Conservation (phyloP, 2,113 vertebrate species). For the Tonatia bakeri region DNA sequence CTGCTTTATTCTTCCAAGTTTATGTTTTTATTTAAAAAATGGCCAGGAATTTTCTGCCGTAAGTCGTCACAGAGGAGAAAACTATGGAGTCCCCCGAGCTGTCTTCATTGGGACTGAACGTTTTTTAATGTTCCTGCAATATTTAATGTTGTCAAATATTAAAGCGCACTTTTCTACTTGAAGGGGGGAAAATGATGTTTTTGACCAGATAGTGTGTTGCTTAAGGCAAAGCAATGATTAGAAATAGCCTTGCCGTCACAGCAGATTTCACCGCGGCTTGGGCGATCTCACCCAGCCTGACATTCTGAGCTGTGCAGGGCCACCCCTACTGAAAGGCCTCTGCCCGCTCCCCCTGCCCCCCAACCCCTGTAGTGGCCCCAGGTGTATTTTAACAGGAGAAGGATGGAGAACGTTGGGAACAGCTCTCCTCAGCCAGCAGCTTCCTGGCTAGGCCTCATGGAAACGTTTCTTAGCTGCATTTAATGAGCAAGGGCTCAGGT, state of each 20-base stretch:
- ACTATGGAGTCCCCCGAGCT: background rate
- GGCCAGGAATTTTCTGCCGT: background rate
- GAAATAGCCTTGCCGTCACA: background rate
- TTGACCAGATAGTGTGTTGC: background rate
- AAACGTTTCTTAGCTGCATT: background rate
- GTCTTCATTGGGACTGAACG: background rate
- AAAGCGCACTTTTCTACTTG: constrained; percentile 9
- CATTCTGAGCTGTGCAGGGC: background rate
- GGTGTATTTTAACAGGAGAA: background rate
- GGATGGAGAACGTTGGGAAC: background rate
- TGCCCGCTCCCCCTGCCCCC: background rate
- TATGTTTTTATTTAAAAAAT: background rate
- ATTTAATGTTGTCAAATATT: background rate
- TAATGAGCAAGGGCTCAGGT: background rate
- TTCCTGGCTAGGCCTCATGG: background rate
- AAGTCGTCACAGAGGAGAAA: constrained; percentile 27
- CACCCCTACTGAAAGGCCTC: background rate
- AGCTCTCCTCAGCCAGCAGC: background rate
- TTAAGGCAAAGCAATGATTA: constrained; percentile 9
- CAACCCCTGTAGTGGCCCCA: background rate
- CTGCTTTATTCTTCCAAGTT: constrained; percentile 13
- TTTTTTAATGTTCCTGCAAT: background rate
- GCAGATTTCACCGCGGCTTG: background rate
- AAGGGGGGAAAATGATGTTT: background rate
- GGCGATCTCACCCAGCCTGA: background rate